A percentile compares a stretch with the other conserved stretches of the same genome.
Conservation (phyloP, 2,797 vertebrate species). For the Microtus californicus region DNA sequence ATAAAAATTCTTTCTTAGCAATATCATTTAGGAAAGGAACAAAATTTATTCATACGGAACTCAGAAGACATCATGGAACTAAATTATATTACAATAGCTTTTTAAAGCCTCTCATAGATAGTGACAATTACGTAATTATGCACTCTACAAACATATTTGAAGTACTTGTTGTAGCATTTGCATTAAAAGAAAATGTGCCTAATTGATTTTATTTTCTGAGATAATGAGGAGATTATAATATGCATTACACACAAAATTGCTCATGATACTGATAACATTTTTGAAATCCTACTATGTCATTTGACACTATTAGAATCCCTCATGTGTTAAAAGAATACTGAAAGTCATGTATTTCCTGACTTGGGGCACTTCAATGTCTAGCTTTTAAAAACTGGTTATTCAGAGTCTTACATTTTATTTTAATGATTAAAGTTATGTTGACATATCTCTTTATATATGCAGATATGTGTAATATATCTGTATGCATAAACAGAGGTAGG, state of each 20-base stretch:
- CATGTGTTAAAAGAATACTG: neutral
- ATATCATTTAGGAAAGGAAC: neutral
- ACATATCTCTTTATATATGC: neutral
- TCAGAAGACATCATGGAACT: neutral
- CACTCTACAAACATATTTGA: constrained; percentile 38
- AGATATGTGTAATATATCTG: neutral
- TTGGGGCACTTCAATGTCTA: neutral
- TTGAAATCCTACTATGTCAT: neutral
- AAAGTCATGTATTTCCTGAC: neutral
- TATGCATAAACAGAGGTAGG: neutral
- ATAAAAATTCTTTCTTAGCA: constrained; percentile 53
- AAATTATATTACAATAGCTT: constrained; percentile 17
- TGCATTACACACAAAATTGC: neutral
- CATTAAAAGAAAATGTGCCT: neutral
- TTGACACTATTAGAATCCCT: neutral
- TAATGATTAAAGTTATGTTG: neutral
- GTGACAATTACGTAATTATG: neutral
- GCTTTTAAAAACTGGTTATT: neutral
- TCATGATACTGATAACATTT: neutral
- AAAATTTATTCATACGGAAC: neutral
- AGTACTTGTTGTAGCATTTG: neutral
- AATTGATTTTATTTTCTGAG: constrained; percentile 47
- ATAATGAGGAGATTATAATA: neutral
- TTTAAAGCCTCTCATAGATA: neutral
- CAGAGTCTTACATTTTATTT: neutral